Percentiles rank a stretch among this genome's conserved stretches.
Conservation (phyloP, 2,888 invertebrate genomes). For the Calameuta idolon region DNA sequence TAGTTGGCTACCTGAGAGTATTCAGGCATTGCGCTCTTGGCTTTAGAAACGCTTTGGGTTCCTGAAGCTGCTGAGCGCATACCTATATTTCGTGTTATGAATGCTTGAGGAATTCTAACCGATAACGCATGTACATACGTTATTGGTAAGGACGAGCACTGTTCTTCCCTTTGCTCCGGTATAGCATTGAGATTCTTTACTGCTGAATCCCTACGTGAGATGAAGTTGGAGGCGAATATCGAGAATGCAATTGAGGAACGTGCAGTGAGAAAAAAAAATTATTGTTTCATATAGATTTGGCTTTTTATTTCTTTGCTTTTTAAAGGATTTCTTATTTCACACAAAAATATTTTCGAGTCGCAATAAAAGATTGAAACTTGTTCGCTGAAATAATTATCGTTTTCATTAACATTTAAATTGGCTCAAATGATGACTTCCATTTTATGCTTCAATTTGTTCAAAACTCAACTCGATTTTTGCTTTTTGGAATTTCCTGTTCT, state of each 20-base stretch:
- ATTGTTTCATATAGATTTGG: too few species aligned
- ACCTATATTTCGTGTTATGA: not conserved
- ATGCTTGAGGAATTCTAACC: not conserved
- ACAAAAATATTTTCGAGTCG: too few species aligned
- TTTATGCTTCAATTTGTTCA: too few species aligned
- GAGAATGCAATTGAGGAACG: not conserved
- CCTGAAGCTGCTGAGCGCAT: not conserved
- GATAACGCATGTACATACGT: not conserved
- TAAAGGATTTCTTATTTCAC: too few species aligned
- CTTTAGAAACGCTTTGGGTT: not conserved
- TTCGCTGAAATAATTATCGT: too few species aligned
- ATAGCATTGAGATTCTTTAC: not conserved
- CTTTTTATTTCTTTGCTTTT: too few species aligned
- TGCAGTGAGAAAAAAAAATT: not conserved
- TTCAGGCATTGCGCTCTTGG: not conserved
- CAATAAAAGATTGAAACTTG: too few species aligned
- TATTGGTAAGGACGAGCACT: not conserved
- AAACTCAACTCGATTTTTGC: too few species aligned
- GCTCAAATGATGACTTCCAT: too few species aligned
- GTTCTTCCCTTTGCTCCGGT: not conserved
- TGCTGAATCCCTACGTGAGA: not conserved
- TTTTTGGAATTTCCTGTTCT: too few species aligned
- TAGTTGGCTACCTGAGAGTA: not conserved
- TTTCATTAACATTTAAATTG: too few species aligned
- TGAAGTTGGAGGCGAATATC: not conserved